Conservation (phyloP, 2,888 invertebrate species). For the Diploptera punctata region DNA sequence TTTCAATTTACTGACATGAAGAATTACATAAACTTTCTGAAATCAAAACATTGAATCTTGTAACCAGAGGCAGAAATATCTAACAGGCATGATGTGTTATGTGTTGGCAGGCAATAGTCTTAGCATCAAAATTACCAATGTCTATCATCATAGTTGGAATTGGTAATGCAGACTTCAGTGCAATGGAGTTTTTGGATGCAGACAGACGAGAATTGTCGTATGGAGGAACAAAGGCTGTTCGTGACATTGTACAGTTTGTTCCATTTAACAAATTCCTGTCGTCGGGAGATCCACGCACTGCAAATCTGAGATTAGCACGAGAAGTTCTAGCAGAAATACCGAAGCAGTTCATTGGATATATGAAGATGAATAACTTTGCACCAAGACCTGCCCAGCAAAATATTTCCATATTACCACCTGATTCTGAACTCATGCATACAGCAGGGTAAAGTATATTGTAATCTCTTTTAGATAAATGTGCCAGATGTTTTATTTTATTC, state of each 20-base stretch:
- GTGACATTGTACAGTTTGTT: slow-evolving; percentile 68
- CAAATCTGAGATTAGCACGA: slow-evolving; percentile 57
- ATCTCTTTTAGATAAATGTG: too few species aligned
- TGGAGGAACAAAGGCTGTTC: slow-evolving; percentile 52
- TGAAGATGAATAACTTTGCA: slow-evolving; percentile 57
- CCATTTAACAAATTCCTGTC: slow-evolving; percentile 55
- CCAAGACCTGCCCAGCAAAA: slow-evolving; percentile 55
- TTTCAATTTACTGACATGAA: too few species aligned
- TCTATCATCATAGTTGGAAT: slow-evolving; percentile 65
- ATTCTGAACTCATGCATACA: slow-evolving; percentile 52
- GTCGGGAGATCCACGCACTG: slow-evolving; percentile 49
- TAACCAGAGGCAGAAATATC: not conserved
- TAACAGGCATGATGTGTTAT: not conserved
- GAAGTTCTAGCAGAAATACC: slow-evolving; percentile 66
- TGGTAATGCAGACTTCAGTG: slow-evolving; percentile 50
- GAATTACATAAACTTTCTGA: too few species aligned
- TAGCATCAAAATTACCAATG: slow-evolving; percentile 61
- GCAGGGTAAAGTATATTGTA: too few species aligned
- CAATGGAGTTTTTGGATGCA: slow-evolving; percentile 50
- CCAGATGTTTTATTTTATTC: too few species aligned
- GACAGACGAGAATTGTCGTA: slow-evolving; percentile 47
- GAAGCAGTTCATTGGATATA: slow-evolving; percentile 56
- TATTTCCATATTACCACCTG: slow-evolving; percentile 48
- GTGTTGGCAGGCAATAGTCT: slow-evolving; percentile 47
- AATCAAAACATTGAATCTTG: too few species aligned